Evolutionary conservation across 2,797 vertebrate species (phyloP), one percentile per base, ranked within the genome.

Genomic region (Poeciliopsis gracilis): DNA sequence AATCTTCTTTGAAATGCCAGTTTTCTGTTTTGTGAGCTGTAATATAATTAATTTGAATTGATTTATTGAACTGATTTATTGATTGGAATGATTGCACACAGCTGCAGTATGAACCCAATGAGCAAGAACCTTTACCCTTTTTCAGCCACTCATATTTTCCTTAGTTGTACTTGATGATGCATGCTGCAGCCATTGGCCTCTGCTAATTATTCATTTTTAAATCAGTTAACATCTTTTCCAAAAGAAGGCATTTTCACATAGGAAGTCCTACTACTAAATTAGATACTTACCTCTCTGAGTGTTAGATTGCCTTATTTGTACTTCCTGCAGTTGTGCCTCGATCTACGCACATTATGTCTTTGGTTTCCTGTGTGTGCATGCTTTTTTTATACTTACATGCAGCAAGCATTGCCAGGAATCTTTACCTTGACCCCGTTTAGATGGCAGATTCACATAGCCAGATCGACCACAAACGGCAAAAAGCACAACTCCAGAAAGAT

Each of bases 341-440:
- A 28, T 13, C 20, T 46, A 23, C 36, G 72, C 10, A 4, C 20
- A 36, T 8, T n/a, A 51, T 30, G 74, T 82, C 74, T n/a, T 69
- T 61, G 63, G 67, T 82, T 89, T 92, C 87, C 86, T 90, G 71
- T 75, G 66, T 43, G 28, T 71, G 30, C 79, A 33, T 53, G 3
- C 43, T 13, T 7, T 53, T 43, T 43, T 36, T 55, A 76, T 10
- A 30, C 5, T 30, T 13, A 63, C 7, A 2, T 45, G 20, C 55
- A 28, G 6, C 74, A 55, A 33, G 5, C 74, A 55, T 75, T 84
- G 53, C 10, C 0, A 36, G 77, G 76, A 89, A 83, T 86, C 69
- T 70, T 10, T 20, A 73, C 49, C 53, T 51, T 83, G 79, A 88
- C 77, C 78, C 23, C 13, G 1, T 87, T 89, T 81, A 1, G 30